phyloP scores from a whole-genome alignment of 2,888 invertebrate species.

The Clunio marinus region DNA sequence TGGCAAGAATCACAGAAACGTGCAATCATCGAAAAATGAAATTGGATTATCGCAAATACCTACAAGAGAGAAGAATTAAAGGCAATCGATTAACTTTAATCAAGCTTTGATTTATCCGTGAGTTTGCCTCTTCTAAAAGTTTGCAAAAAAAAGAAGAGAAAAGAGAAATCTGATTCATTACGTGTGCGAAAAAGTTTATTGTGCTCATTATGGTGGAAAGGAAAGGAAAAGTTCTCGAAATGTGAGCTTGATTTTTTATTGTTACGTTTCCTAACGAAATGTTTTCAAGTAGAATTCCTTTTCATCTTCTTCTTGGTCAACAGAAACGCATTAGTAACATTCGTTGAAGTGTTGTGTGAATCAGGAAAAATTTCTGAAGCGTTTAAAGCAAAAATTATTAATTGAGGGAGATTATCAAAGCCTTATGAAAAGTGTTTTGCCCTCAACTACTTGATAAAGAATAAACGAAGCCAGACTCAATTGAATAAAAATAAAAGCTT shows the following conservation, averaged over 20 bases:
- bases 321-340: background rate
- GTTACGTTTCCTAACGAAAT: too few species aligned
- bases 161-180: slow-evolving; percentile 28
- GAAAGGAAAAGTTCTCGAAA: slow-evolving; percentile 2
- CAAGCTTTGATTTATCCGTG: background rate
- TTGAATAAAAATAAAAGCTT: background rate
- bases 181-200: slow-evolving; percentile 25
- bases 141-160: background rate
- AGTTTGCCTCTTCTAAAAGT: too few species aligned
- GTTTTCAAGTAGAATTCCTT: too few species aligned
- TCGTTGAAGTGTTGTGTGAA: too few species aligned
- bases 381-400: background rate
- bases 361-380: background rate
- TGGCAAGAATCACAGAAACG: too few species aligned
- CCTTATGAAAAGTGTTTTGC: background rate
- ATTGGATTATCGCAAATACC: slow-evolving; percentile 21
- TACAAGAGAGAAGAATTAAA: background rate
- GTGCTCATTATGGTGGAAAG: slow-evolving; percentile 20
- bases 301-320: background rate
- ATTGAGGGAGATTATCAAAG: too few species aligned
- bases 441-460: background rate
- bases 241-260: too few species aligned
- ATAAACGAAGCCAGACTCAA: background rate
- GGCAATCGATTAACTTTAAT: slow-evolving; percentile 33
- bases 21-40: background rate